These are phyloP conservation scores for Gorsachius magnificus DNA, from an alignment of 2,797 vertebrate genomes.

Conservation along the genomic window DNA sequence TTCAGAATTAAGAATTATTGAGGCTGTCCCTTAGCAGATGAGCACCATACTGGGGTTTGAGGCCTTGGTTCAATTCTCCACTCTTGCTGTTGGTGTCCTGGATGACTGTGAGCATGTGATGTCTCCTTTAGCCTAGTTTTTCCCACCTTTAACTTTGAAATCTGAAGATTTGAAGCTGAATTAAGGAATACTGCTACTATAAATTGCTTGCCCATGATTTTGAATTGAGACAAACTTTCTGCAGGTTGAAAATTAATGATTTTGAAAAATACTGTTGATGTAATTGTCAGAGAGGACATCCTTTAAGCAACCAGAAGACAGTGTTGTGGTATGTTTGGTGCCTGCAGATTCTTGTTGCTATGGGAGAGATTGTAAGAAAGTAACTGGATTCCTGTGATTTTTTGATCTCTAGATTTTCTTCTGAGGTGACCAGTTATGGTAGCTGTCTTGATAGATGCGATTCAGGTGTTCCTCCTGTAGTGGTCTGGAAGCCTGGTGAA, in stretches of 20 bases:
- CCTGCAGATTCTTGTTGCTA: neutral
- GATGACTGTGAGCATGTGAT: accelerated
- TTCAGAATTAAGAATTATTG: neutral
- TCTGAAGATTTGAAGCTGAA: neutral
- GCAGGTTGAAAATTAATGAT: neutral
- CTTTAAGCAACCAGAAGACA: too few relatives aligned
- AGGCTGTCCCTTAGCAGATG: neutral
- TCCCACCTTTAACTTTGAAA: neutral
- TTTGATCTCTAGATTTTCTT: neutral
- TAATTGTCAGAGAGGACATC: neutral
- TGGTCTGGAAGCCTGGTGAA: neutral
- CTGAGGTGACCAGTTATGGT: too few relatives aligned
- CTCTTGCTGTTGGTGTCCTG: neutral
- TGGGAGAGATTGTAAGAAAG: neutral
- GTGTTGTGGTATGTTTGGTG: neutral
- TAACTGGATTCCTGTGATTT: neutral
- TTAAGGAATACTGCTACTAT: neutral
- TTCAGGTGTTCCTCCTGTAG: neutral
- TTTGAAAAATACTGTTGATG: neutral
- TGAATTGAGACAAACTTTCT: neutral
- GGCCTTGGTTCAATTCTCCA: neutral
- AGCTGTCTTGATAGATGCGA: neutral
- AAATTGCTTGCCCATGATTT: neutral
- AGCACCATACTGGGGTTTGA: neutral
- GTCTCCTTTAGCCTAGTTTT: neutral